These are phyloP conservation scores for Isurus oxyrinchus DNA, from an alignment of 2,113 vertebrate species.

Conservation along the genomic window DNA sequence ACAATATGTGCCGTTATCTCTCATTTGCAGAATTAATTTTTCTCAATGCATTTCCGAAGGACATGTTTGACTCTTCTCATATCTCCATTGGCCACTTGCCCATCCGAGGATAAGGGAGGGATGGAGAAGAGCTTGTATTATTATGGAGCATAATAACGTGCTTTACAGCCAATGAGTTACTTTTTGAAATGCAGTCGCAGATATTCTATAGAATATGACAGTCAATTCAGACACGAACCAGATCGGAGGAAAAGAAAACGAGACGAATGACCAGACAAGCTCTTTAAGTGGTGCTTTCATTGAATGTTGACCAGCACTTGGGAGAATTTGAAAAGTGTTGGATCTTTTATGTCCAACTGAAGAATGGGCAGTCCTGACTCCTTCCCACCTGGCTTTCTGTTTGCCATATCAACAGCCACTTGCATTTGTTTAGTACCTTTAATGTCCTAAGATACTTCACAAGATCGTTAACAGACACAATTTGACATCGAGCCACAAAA, in stretches of 20 bases:
- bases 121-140: not conserved
- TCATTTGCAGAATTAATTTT: conserved; percentile 6
- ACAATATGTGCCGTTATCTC: not conserved
- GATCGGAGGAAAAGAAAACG: not conserved
- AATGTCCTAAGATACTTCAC: not conserved
- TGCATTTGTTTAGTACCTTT: not conserved
- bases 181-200: not conserved
- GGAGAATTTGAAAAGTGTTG: not conserved
- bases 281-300: not conserved
- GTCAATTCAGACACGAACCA: not conserved
- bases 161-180: not conserved
- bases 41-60: not conserved
- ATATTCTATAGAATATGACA: not conserved
- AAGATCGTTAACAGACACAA: not conserved
- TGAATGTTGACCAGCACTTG: not conserved
- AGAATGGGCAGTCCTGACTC: not conserved
- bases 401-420: not conserved
- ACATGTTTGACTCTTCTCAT: not conserved
- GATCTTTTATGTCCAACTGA: too few relatives aligned
- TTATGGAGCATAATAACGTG: not conserved
- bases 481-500: not conserved
- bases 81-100: not conserved
- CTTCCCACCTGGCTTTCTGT: not conserved
- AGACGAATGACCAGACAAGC: not conserved
- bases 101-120: not conserved